Evolutionary conservation across 1,140 invertebrate genomes (phyloP).

Genomic region (Hestina assimilis): DNA sequence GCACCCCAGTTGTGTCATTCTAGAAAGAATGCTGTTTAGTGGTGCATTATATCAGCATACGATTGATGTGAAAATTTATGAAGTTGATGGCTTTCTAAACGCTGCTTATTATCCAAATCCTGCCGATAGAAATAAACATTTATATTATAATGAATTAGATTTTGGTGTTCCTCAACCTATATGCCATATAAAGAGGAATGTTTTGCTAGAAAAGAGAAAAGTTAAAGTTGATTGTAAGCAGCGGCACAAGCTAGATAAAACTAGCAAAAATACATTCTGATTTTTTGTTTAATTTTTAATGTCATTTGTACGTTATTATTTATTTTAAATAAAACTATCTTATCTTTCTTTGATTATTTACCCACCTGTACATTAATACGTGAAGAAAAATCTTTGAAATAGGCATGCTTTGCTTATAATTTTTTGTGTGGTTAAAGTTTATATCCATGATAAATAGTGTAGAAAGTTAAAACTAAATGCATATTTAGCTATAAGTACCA

Average conservation of each 20-base stretch:
- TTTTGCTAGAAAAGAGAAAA: slow-evolving; percentile 42
- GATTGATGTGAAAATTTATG: slow-evolving; percentile 79
- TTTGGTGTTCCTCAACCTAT: slow-evolving; percentile 55
- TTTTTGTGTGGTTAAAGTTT: no score
- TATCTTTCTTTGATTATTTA: no score
- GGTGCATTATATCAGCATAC: slow-evolving; percentile 73
- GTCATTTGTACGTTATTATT: slow-evolving; percentile 9
- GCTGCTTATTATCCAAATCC: slow-evolving; percentile 76
- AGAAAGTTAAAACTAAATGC: no score
- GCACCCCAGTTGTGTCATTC: slow-evolving; percentile 56
- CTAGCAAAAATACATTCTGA: slow-evolving; percentile 43
- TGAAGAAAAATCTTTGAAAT: no score
- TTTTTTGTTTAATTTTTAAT: slow-evolving; percentile 19
- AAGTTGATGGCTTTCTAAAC: slow-evolving; percentile 70
- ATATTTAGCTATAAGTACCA: no score
- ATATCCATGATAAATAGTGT: no score
- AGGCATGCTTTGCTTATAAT: no score
- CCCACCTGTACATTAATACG: no score
- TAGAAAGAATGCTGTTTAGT: slow-evolving; percentile 76
- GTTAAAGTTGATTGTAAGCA: slow-evolving; percentile 61
- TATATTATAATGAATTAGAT: slow-evolving; percentile 62
- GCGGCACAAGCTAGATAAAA: slow-evolving; percentile 53
- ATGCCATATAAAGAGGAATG: slow-evolving; percentile 56
- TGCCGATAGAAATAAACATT: slow-evolving; percentile 56
- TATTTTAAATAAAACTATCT: no score